Base-by-base conservation (phyloP, 92 coral and sea anemone species). In the Porites evermanni region DNA sequence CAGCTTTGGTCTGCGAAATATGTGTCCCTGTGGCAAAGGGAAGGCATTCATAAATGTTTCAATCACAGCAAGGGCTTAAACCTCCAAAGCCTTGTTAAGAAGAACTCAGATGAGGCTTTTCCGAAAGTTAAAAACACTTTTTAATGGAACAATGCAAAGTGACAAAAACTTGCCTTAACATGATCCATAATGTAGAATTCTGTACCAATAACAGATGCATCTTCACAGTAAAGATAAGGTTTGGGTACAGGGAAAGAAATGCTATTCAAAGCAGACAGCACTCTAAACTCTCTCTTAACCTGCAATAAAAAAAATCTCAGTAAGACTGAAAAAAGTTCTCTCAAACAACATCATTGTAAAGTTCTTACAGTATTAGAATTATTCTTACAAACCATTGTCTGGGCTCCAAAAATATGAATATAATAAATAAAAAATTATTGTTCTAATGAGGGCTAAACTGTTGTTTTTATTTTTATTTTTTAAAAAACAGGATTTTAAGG, bases 151-250 rank as follows among this genome's bases (percentile, higher is more conserved):
- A 11, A 56, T 56, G 17, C 14, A 10, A 0, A 12, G 61, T 56
- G 16, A 38, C 2, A 0, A 65, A 12, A 1, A 8, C 74, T 71
- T 92, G 95, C 99, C 89, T 90, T 77, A 52, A 96, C 94, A 84
- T 89, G 95, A 51, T 96, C 98, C 99, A 96, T 96, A 70, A 96
- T 80, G 79, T 96, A 96, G 85, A 96, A 96, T 73, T 95, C 94
- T 10, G 99, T 96, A 29, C 99, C 99, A 66, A 95, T 91, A 66
- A 96, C 91, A 44, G 89, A 89, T 60, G 75, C 79, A 90, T 94
- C 97, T 14, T 72, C 20, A 87, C 99, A 96, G 50, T 75, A 91
- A 26, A 91, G 87, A 52, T 95, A 84, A 54, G 99, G 99, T 68
- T 71, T 95, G 9, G 99, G 94, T 0, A 96, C 99, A 29, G 99